Evolutionary conservation across 2,888 invertebrate genomes (phyloP).

Genomic region (Melanargia galathea): DNA sequence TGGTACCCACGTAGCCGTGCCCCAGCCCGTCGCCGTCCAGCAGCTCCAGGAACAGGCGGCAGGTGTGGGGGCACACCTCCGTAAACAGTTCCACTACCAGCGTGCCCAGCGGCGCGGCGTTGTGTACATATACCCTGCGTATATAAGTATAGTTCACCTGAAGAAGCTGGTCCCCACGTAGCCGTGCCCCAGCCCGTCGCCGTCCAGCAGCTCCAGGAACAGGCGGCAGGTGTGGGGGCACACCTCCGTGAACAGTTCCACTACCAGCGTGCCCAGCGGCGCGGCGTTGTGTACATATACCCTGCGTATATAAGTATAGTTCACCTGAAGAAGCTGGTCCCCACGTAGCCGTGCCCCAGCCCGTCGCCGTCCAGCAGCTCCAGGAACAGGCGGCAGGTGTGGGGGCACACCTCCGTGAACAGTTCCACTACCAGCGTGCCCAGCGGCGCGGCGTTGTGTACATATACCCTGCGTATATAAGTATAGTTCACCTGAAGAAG

Average conservation of each 20-base stretch:
- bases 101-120: no score
- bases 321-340: slow-evolving; percentile 68
- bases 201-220: slow-evolving; percentile 61
- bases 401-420: slow-evolving; percentile 64
- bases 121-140: no score
- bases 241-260: slow-evolving; percentile 64
- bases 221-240: slow-evolving; percentile 63
- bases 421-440: slow-evolving; percentile 60
- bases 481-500: slow-evolving; percentile 65
- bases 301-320: no score
- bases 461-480: no score
- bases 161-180: slow-evolving; percentile 70
- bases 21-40: slow-evolving; percentile 58
- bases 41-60: slow-evolving; percentile 61
- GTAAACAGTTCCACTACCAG: slow-evolving; percentile 62
- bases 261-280: no score
- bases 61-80: slow-evolving; percentile 64
- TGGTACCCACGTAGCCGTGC: slow-evolving; percentile 63
- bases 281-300: no score
- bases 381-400: slow-evolving; percentile 61
- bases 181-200: slow-evolving; percentile 57
- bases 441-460: no score
- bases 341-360: slow-evolving; percentile 61
- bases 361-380: slow-evolving; percentile 61
- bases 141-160: slow-evolving; percentile 58